Conservation (phyloP, 2,113 vertebrate species). For the Prochilodus magdalenae region DNA sequence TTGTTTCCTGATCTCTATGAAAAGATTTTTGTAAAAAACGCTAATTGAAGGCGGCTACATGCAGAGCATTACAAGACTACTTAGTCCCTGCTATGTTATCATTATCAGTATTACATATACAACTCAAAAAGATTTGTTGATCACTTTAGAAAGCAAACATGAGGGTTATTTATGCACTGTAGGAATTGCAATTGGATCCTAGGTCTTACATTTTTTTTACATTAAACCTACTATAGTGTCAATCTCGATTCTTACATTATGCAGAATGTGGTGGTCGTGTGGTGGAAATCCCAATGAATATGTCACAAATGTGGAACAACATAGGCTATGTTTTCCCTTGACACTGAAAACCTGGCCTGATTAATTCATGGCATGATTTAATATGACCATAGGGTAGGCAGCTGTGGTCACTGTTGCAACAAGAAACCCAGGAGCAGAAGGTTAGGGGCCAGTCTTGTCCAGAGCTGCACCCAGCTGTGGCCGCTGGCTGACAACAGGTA, state of each 20-base stretch:
- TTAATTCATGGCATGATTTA: slow-evolving; percentile 39
- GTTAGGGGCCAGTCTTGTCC: slow-evolving; percentile 32
- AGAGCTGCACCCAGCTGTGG: slow-evolving; percentile 44
- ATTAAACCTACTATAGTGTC: too few relatives aligned
- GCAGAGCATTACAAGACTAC: too few relatives aligned
- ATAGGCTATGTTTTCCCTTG: background rate
- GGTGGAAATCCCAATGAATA: background rate
- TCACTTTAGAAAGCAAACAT: too few relatives aligned
- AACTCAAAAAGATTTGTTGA: too few relatives aligned
- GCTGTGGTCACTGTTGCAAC: slow-evolving; percentile 36
- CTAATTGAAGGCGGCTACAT: too few relatives aligned
- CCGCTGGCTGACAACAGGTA: slow-evolving; percentile 33
- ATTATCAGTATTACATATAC: too few relatives aligned
- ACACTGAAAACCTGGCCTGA: background rate
- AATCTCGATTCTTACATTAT: background rate
- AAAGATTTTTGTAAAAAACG: too few relatives aligned
- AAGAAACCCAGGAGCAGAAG: slow-evolving; percentile 32
- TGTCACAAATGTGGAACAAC: background rate
- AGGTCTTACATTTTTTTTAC: too few relatives aligned
- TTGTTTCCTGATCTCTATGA: too few relatives aligned
- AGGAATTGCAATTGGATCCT: too few relatives aligned
- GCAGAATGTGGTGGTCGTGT: background rate
- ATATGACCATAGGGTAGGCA: slow-evolving; percentile 26
- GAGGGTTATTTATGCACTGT: too few relatives aligned
- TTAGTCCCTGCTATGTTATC: too few relatives aligned